A percentile compares a stretch with the other conserved stretches of the same genome.
These are phyloP conservation scores for Andrena bicolor DNA, from an alignment of 2,888 invertebrate species.

Conservation along the genomic window DNA sequence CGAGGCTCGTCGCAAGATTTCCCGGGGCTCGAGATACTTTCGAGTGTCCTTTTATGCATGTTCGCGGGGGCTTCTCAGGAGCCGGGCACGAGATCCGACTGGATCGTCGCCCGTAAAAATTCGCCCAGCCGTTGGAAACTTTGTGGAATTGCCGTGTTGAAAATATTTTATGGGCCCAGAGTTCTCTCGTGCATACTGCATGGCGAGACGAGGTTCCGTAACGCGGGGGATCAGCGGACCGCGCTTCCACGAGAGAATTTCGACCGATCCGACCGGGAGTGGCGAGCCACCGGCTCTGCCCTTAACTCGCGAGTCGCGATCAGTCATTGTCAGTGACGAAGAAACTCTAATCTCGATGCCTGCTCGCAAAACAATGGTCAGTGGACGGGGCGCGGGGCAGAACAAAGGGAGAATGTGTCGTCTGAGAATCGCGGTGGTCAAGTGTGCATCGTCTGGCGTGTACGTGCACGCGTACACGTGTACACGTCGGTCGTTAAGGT, in stretches of 20 bases:
- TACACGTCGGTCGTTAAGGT: slow-evolving; percentile 61
- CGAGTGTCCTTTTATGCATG: slow-evolving; percentile 44
- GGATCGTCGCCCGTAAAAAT: slow-evolving; percentile 22
- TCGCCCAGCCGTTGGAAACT: background rate
- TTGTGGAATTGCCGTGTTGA: slow-evolving; percentile 2
- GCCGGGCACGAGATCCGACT: background rate
- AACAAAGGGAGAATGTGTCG: slow-evolving; percentile 56
- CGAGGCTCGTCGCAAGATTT: slow-evolving; percentile 46
- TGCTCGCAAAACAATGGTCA: slow-evolving; percentile 60
- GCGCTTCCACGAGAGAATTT: background rate
- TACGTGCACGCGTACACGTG: slow-evolving; percentile 15
- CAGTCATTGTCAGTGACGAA: slow-evolving; percentile 64
- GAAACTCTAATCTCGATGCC: slow-evolving; percentile 61
- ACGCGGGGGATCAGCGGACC: background rate
- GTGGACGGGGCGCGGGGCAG: slow-evolving; percentile 19
- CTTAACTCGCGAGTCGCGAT: slow-evolving; percentile 34
- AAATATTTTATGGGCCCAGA: slow-evolving; percentile 19
- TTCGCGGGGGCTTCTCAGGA: slow-evolving; percentile 9
- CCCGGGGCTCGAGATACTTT: slow-evolving; percentile 22
- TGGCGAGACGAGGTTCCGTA: slow-evolving; percentile 1
- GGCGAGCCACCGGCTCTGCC: slow-evolving; percentile 1
- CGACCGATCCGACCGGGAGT: too few relatives aligned
- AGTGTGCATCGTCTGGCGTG: slow-evolving; percentile 48
- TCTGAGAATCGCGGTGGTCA: slow-evolving; percentile 49
- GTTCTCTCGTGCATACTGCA: background rate